Evolutionary conservation across 92 coral and sea anemone genomes (phyloP).

Genomic region (Phenganax subtilis): DNA sequence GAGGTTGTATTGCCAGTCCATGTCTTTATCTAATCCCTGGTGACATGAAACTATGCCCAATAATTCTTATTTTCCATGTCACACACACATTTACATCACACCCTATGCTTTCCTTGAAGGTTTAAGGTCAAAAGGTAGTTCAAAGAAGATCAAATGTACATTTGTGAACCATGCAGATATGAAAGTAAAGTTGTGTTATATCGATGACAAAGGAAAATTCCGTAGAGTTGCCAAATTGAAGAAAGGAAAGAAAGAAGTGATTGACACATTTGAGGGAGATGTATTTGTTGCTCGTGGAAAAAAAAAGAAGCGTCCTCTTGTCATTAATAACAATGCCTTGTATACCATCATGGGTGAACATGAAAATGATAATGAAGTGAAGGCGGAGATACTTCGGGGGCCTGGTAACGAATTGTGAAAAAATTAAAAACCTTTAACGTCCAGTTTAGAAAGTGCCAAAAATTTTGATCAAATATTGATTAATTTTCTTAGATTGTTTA

Average conservation of each 20-base stretch:
- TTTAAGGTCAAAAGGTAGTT: constrained; percentile 63
- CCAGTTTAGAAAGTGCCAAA: background rate
- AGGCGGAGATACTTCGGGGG: constrained; percentile 63
- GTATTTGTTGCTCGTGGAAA: constrained; percentile 68
- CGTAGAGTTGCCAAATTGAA: constrained; percentile 57
- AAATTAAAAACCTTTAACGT: too few species aligned
- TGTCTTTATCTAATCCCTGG: too few species aligned
- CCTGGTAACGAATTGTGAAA: constrained; percentile 52
- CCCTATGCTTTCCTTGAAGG: constrained; percentile 40
- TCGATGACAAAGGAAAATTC: constrained; percentile 70
- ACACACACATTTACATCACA: too few species aligned
- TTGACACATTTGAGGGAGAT: constrained; percentile 72
- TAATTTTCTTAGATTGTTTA: background rate
- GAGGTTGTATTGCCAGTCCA: too few species aligned
- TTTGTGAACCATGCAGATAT: constrained; percentile 80
- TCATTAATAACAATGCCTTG: constrained; percentile 63
- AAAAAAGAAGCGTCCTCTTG: constrained; percentile 55
- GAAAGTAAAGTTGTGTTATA: constrained; percentile 61
- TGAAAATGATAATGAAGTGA: constrained; percentile 51
- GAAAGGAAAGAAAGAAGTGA: constrained; percentile 60
- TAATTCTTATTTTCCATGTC: too few species aligned
- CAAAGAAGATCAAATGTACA: constrained; percentile 65
- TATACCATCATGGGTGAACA: constrained; percentile 64
- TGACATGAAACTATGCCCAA: too few species aligned
- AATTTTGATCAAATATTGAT: too few species aligned